These are phyloP conservation scores for Bombus sylvicola DNA, from an alignment of 1,140 invertebrate species.

Conservation along the genomic window DNA sequence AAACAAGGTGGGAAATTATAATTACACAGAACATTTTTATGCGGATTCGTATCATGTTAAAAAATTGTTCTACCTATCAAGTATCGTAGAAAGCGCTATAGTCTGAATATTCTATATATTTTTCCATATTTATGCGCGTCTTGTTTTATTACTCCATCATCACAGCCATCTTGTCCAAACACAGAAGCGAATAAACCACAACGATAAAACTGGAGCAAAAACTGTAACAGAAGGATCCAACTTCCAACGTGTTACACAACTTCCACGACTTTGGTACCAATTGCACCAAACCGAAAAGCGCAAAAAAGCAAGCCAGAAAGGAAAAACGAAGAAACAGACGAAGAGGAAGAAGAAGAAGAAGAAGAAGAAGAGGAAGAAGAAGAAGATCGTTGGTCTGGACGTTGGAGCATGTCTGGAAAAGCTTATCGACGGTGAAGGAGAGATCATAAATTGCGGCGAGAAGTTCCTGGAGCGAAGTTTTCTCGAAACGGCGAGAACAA, in stretches of 20 bases:
- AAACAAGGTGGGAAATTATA: too few relatives aligned
- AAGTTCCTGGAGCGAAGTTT: not conserved
- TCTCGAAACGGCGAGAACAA: conserved; percentile 13
- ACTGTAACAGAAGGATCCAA: not conserved
- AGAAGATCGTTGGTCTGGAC: not conserved
- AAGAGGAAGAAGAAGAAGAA: not conserved
- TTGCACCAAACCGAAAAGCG: not conserved
- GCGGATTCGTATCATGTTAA: too few relatives aligned
- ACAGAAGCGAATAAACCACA: not conserved
- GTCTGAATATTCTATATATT: too few relatives aligned
- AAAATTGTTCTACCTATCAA: too few relatives aligned
- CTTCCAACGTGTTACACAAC: not conserved
- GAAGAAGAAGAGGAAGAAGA: not conserved
- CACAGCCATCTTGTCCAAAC: not conserved
- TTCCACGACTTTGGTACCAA: not conserved
- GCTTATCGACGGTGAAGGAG: conserved; percentile 1
- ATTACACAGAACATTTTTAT: too few relatives aligned
- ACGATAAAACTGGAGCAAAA: not conserved
- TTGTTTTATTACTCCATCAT: not conserved
- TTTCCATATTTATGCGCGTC: too few relatives aligned
- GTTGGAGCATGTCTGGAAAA: not conserved
- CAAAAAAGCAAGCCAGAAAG: too few relatives aligned
- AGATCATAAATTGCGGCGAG: conserved; percentile 19
- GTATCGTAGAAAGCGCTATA: too few relatives aligned
- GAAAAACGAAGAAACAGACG: not conserved